Conservation (phyloP, 2,888 invertebrate species). For the Dioctria rufipes region DNA sequence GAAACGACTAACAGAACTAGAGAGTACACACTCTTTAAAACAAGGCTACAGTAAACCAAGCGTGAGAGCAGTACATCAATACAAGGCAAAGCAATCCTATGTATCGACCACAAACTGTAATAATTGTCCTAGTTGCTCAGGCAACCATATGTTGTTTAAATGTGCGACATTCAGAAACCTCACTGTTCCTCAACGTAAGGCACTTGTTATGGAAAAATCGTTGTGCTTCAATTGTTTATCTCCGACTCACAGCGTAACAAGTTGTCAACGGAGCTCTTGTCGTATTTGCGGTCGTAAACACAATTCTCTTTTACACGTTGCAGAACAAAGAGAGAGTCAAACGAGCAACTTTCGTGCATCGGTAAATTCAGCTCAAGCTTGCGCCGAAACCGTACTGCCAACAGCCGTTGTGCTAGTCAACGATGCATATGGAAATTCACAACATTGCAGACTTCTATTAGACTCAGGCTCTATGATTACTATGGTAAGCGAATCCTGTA, state of each 20-base stretch:
- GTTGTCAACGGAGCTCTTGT: background rate
- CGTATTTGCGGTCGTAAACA: background rate
- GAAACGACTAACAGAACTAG: too few species aligned
- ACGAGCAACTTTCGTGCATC: background rate
- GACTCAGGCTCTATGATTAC: background rate
- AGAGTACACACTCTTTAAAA: too few species aligned
- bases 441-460: constrained; percentile 1
- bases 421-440: too few species aligned
- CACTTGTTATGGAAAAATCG: too few species aligned
- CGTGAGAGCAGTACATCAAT: too few species aligned
- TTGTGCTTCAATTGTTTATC: too few species aligned
- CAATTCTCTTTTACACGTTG: background rate
- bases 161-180: background rate
- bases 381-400: too few species aligned
- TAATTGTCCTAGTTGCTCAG: background rate
- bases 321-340: background rate
- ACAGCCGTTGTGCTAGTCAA: too few species aligned
- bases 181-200: too few species aligned
- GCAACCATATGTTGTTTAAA: background rate
- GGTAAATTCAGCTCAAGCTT: background rate
- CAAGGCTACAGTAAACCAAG: too few species aligned
- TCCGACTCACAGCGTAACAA: background rate
- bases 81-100: background rate
- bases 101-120: too few species aligned
- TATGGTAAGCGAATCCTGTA: background rate